A percentile compares a stretch with the other conserved stretches of the same genome.
Evolutionary conservation across 2,797 vertebrate species (phyloP).

Genomic region (Rousettus madagascariensis): DNA sequence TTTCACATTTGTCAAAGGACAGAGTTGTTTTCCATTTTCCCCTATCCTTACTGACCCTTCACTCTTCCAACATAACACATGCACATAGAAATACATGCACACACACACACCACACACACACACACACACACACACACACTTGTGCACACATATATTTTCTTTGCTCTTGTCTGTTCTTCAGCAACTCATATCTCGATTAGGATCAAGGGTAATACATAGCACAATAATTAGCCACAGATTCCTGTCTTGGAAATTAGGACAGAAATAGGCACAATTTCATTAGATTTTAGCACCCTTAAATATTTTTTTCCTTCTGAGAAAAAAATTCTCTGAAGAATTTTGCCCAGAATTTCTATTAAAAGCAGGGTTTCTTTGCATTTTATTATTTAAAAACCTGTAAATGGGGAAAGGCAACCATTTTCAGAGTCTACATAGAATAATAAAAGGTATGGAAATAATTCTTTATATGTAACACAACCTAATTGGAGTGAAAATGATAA

Average conservation of each 20-base stretch:
- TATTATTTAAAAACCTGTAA: constrained; percentile 31
- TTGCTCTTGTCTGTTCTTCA: background rate
- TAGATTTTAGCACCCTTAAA: background rate
- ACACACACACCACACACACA: too few species aligned
- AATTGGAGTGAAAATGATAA: constrained; percentile 22
- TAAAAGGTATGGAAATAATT: background rate
- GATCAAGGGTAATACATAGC: background rate
- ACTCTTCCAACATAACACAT: background rate
- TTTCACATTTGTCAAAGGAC: background rate
- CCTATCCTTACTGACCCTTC: background rate
- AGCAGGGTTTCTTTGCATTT: background rate
- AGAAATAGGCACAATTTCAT: constrained; percentile 1
- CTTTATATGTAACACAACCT: background rate
- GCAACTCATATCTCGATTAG: background rate
- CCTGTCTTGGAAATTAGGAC: background rate
- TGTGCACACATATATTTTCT: background rate
- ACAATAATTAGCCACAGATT: background rate
- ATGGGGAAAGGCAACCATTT: constrained; percentile 13
- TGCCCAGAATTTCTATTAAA: constrained; percentile 37
- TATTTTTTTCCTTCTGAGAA: background rate
- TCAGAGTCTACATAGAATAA: background rate
- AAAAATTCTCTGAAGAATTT: background rate
- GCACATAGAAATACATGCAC: too few species aligned
- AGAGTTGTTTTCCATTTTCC: background rate
- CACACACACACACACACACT: too few species aligned